Conservation (phyloP, 2,113 vertebrate genomes). For the Elaphurus davidianus region DNA sequence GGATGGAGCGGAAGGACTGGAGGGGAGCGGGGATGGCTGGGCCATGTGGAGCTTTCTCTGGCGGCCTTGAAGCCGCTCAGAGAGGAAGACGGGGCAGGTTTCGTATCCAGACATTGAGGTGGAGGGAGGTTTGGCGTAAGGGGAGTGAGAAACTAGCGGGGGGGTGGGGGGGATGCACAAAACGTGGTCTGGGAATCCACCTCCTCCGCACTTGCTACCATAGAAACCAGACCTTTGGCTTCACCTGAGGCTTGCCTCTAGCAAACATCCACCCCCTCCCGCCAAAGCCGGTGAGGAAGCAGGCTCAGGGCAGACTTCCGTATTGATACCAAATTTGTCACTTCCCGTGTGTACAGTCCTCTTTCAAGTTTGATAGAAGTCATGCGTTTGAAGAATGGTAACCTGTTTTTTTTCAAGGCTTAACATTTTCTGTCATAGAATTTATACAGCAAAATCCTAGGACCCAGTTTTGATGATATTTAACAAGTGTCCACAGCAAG, state of each 20-base stretch:
- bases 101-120: not conserved
- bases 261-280: not conserved
- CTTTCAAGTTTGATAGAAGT: not conserved
- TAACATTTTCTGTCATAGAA: not conserved
- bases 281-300: not conserved
- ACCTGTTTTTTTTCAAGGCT: not conserved
- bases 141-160: not conserved
- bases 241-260: fast-evolving
- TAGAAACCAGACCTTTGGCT: not conserved
- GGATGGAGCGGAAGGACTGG: not conserved
- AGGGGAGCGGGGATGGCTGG: not conserved
- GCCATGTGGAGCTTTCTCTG: fast-evolving
- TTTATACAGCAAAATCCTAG: not conserved
- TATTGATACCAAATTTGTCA: not conserved
- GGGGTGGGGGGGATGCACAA: not conserved
- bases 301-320: fast-evolving
- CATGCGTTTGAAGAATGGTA: not conserved
- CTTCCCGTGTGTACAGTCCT: not conserved
- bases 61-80: not conserved
- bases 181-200: not conserved
- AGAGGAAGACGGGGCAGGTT: not conserved
- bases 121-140: not conserved
- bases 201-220: fast-evolving
- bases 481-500: not conserved
- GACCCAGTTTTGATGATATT: fast-evolving